Percentiles rank a stretch among this genome's conserved stretches.
Conservation (phyloP, 2,113 vertebrate genomes). For the Raja brachyura region DNA sequence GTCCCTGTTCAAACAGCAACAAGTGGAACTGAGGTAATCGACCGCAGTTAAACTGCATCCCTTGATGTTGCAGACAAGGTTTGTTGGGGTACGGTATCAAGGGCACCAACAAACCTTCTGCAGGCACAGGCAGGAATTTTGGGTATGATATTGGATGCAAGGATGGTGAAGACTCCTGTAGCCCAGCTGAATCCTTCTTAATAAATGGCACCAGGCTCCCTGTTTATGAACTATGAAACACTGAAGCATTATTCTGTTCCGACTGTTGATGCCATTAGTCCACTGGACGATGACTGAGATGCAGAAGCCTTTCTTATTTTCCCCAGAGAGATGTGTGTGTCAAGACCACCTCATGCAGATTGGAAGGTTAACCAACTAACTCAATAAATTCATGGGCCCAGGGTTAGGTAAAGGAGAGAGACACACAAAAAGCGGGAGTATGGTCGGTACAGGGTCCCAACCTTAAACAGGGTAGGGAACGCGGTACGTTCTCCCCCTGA, state of each 20-base stretch:
- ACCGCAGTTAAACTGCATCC: not conserved
- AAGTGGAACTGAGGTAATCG: not conserved
- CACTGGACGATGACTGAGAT: not conserved
- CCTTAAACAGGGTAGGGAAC: too few relatives aligned
- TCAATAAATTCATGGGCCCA: not conserved
- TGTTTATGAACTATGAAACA: too few relatives aligned
- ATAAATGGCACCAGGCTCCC: not conserved
- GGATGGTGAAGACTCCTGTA: not conserved
- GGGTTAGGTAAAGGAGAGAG: not conserved
- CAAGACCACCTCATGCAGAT: not conserved
- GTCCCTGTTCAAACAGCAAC: not conserved
- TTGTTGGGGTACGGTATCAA: not conserved
- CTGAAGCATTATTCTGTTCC: not conserved
- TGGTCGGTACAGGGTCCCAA: too few relatives aligned
- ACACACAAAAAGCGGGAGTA: too few relatives aligned
- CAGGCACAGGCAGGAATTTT: too few relatives aligned
- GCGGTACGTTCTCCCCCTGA: too few relatives aligned
- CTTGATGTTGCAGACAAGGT: not conserved
- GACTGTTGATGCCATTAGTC: not conserved
- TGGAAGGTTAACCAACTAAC: not conserved
- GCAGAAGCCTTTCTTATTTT: not conserved
- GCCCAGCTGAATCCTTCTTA: not conserved
- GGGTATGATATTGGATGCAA: not conserved
- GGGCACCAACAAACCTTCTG: too few relatives aligned
- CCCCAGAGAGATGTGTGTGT: not conserved